A percentile compares a stretch with the other conserved stretches of the same genome.
Conservation (phyloP, 2,797 vertebrate genomes). For the Acropternis orthonyx region DNA sequence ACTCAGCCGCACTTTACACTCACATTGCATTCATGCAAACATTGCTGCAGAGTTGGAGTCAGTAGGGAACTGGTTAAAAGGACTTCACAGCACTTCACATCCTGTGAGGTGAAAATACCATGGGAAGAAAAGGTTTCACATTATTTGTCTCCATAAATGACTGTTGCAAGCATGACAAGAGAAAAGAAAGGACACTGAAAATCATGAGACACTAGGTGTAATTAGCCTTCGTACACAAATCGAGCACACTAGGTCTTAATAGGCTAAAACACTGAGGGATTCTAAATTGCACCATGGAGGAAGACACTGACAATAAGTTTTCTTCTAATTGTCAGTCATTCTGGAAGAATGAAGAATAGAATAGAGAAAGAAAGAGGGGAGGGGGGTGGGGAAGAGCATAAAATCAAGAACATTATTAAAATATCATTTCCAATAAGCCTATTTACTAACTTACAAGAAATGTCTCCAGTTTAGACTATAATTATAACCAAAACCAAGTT, state of each 20-base stretch:
- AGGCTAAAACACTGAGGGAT: neutral
- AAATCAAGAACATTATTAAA: neutral
- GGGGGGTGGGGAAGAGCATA: neutral
- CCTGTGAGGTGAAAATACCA: neutral
- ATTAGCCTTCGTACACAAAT: neutral
- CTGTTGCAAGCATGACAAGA: neutral
- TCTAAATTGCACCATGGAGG: neutral
- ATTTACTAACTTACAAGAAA: neutral
- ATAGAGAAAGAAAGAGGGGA: neutral
- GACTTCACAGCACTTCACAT: neutral
- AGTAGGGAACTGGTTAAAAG: neutral
- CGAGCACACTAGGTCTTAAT: neutral
- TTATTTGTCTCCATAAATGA: neutral
- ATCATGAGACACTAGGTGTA: neutral
- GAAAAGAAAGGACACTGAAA: neutral
- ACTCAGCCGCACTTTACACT: neutral
- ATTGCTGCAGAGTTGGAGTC: neutral
- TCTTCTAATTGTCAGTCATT: neutral
- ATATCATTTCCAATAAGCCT: neutral
- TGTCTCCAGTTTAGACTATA: neutral
- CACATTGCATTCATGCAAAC: neutral
- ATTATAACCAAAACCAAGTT: neutral
- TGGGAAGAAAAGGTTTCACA: neutral
- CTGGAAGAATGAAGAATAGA: neutral
- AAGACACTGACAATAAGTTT: neutral